Percentiles rank a stretch among this genome's conserved stretches.
phyloP scores from a whole-genome alignment of 1,140 invertebrate species.

The Panagrolaimus sp. region DNA sequence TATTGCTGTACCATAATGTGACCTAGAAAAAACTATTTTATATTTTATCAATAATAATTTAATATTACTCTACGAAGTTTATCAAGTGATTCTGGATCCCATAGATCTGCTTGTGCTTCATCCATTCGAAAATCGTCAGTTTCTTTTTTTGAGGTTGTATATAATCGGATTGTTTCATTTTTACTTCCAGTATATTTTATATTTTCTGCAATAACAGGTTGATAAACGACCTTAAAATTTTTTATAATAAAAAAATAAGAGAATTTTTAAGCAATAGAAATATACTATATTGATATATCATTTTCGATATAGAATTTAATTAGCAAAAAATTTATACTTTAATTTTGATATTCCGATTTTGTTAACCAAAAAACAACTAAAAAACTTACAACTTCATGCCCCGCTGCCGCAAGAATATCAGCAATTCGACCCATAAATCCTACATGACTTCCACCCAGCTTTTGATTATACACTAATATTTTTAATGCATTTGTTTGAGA shows the following conservation, averaged over 20 bases:
- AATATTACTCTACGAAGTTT: not conserved
- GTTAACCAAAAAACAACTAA: not conserved
- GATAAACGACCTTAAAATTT: constrained; percentile 11
- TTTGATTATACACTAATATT: constrained; percentile 7
- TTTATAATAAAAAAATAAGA: no score
- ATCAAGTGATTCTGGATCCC: not conserved
- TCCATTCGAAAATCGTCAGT: not conserved
- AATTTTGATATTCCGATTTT: no score
- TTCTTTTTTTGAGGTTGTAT: not conserved
- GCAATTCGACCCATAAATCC: constrained; percentile 14
- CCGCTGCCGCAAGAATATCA: constrained; percentile 9
- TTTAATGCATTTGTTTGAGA: not conserved
- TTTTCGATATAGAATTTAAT: no score
- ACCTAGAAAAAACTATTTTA: not conserved
- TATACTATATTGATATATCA: no score
- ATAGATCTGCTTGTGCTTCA: not conserved
- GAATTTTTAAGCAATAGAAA: no score
- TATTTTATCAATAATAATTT: no score
- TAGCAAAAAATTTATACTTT: no score
- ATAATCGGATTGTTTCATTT: not conserved
- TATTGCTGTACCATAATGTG: not conserved
- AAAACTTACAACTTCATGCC: constrained; percentile 21
- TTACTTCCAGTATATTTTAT: not conserved
- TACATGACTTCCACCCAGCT: constrained; percentile 9
- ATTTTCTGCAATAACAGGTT: constrained; percentile 8